Evolutionary conservation across 2,113 vertebrate species (phyloP), one percentile per base, ranked within the genome.

Genomic region (Galbula dea): DNA sequence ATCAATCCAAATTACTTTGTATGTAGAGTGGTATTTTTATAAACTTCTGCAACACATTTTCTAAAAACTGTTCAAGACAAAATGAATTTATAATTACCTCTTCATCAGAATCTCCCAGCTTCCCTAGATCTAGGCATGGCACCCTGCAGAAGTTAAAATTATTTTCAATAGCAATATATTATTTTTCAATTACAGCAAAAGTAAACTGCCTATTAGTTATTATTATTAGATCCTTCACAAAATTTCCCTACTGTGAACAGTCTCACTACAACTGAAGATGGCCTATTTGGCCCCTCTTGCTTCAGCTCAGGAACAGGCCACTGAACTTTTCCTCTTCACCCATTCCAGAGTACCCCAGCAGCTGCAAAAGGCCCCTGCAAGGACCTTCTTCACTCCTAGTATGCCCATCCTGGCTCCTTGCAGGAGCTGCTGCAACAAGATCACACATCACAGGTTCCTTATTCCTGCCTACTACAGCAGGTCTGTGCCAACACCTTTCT

Each of bases 91-190:
- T 48, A 87, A 48, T 97, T 98, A 98, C 98, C 98, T 98, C 98
- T 80, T 98, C 97, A 79, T 97, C 97, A 76, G 97, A 98, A 90
- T 96, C 97, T 93, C 90, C 49, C 67, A 98, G 96, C 30, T 83
- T 97, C 72, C 94, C 81, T 72, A 98, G 96, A 90, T 98, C 98
- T 86, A 98, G 97, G 55, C 68, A 96, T 22, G 98, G 98, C 36
- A 98, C 97, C 74, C 98, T 98, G 93, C 41, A 98, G 93, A 48
- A 94, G 95, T 80, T 43, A 91, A 79, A 84, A 88, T 1, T 0
- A 48, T 81, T 82, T 88, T 90, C 26, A 93, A 43, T 19, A 84
- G 29, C 41, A 65, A 26, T 58, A 61, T 1, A 2, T 32, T 77
- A 17, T 36, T 72, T 91, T 91, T 86, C 45, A 88, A 51, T n/a